Evolutionary conservation across 2,888 invertebrate genomes (phyloP).

Genomic region (Byasa hedistus): DNA sequence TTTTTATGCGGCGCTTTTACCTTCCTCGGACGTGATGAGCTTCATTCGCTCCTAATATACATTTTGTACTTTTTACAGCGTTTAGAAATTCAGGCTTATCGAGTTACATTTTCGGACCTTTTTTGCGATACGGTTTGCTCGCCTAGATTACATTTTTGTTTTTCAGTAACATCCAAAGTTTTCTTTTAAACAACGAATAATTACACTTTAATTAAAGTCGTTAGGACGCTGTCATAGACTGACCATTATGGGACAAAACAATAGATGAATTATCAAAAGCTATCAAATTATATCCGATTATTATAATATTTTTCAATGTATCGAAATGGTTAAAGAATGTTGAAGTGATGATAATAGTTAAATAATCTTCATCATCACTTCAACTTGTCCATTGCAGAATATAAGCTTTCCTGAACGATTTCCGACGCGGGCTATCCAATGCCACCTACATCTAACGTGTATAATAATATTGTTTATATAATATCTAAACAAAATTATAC

Average conservation of each 20-base stretch:
- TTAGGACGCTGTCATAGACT: too few species aligned
- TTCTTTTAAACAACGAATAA: too few species aligned
- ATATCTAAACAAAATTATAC: too few species aligned
- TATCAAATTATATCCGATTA: background rate
- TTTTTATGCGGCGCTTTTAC: slow-evolving; percentile 15
- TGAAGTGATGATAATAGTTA: background rate
- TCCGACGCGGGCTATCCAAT: too few species aligned
- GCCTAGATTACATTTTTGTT: background rate
- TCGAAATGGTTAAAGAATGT: too few species aligned
- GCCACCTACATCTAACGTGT: too few species aligned
- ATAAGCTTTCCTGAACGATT: too few species aligned
- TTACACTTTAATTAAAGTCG: too few species aligned
- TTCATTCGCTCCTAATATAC: slow-evolving; percentile 24
- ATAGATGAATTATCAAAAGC: too few species aligned
- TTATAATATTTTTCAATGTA: background rate
- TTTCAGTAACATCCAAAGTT: background rate
- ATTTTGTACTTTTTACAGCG: slow-evolving; percentile 23
- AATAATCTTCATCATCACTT: background rate
- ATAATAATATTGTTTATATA: too few species aligned
- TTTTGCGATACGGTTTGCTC: slow-evolving; percentile 5
- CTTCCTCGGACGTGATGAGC: slow-evolving; percentile 16
- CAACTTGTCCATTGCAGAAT: too few species aligned
- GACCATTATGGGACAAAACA: too few species aligned
- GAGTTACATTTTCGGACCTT: slow-evolving; percentile 21
- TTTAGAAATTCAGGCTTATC: slow-evolving; percentile 19